A percentile compares a stretch with the other conserved stretches of the same genome.
Conservation (phyloP, 2,888 invertebrate species). For the Campopleginae sp. region DNA sequence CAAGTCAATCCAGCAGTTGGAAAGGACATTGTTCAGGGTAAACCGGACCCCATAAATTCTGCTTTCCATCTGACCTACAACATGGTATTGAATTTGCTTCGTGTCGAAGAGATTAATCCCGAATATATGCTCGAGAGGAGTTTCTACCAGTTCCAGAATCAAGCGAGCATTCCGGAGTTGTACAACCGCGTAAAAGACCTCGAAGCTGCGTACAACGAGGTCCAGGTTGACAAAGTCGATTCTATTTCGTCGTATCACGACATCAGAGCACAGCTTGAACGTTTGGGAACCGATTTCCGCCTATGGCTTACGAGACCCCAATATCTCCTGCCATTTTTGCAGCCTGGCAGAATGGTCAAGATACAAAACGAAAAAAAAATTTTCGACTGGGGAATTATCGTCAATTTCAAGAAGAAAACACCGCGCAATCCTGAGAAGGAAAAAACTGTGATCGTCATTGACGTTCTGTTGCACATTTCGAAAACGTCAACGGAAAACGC, state of each 20-base stretch:
- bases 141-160: conserved; percentile 99
- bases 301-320: conserved; percentile 93
- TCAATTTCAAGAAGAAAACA: conserved; percentile 93
- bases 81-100: conserved; percentile 97
- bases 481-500: conserved; percentile 87
- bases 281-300: conserved; percentile 90
- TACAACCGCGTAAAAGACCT: conserved; percentile 90
- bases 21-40: conserved; percentile 93
- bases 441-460: conserved; percentile 89
- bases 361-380: conserved; percentile 93
- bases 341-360: conserved; percentile 97
- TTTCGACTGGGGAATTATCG: conserved; percentile 98
- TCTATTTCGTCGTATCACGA: conserved; percentile 93
- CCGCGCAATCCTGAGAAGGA: conserved; percentile 85
- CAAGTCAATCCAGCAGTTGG: conserved; percentile 93
- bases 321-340: conserved; percentile 96
- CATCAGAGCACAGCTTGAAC: conserved; percentile 92
- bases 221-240: conserved; percentile 89
- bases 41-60: conserved; percentile 98
- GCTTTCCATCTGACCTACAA: conserved; percentile 99
- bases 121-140: conserved; percentile 99
- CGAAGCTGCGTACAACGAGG: conserved; percentile 87
- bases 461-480: conserved; percentile 93
- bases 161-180: conserved; percentile 95
- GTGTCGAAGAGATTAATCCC: conserved; percentile 99